Evolutionary conservation across 2,113 vertebrate species (phyloP).

Genomic region (Callipepla californica): DNA sequence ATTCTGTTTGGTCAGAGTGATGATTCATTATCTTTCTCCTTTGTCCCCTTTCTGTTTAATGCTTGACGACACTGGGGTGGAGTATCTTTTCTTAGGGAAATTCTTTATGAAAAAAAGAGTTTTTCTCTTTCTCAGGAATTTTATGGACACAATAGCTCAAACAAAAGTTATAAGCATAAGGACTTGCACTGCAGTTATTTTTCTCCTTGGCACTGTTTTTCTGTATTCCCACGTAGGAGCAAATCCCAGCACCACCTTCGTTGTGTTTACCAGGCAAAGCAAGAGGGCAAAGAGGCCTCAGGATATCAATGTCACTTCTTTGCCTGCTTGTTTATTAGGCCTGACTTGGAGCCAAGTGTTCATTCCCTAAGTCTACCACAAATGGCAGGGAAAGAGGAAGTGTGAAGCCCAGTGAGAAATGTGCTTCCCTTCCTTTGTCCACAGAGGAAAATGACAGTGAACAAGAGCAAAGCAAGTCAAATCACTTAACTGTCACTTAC

Average conservation of each 20-base stretch:
- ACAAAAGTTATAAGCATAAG: not conserved
- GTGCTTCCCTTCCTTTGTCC: not conserved
- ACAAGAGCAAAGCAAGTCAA: not conserved
- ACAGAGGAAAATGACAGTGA: not conserved
- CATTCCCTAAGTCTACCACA: not conserved
- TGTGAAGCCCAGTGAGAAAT: not conserved
- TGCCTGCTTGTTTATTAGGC: not conserved
- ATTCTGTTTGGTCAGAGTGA: not conserved
- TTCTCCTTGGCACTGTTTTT: not conserved
- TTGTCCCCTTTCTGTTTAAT: not conserved
- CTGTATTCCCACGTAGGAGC: accelerated
- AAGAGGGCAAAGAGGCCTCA: not conserved
- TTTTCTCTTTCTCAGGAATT: not conserved
- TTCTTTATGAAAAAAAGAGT: not conserved
- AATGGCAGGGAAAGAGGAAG: not conserved
- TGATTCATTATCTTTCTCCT: not conserved
- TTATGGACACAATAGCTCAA: not conserved
- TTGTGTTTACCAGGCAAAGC: not conserved
- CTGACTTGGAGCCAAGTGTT: not conserved
- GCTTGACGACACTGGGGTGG: not conserved
- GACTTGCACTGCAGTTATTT: not conserved
- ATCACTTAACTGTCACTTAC: accelerated
- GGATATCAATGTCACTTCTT: accelerated
- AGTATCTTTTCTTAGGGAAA: not conserved
- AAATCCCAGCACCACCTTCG: not conserved